Conservation (phyloP, 1,140 invertebrate genomes). For the Heterodera carotae region DNA sequence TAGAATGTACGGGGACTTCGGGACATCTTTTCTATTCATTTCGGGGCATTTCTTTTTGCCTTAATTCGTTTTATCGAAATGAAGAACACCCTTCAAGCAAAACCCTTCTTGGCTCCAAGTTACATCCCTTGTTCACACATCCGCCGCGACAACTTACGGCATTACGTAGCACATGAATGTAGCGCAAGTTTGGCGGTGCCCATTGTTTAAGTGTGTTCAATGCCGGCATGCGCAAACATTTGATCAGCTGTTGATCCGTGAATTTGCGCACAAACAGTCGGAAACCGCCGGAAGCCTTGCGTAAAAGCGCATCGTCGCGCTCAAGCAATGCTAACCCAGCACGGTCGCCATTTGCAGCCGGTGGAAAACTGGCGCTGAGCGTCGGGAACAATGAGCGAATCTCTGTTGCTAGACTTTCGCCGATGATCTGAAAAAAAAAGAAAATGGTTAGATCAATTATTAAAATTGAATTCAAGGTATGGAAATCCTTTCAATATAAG, state of each 20-base stretch:
- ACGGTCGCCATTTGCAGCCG: not conserved
- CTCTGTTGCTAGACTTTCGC: not conserved
- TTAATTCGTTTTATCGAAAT: too few relatives aligned
- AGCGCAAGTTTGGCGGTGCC: conserved; percentile 8
- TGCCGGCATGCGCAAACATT: not conserved
- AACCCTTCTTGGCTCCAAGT: too few relatives aligned
- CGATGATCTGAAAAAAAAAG: not conserved
- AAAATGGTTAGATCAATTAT: too few relatives aligned
- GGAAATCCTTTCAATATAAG: too few relatives aligned
- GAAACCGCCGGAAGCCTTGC: not conserved
- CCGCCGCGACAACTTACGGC: not conserved
- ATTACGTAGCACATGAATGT: not conserved
- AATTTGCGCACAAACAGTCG: conserved; percentile 12
- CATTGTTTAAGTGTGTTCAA: not conserved
- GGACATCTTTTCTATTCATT: too few relatives aligned
- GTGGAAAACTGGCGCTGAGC: not conserved
- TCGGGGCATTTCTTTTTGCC: too few relatives aligned
- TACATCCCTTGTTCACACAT: too few relatives aligned
- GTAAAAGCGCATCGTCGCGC: not conserved
- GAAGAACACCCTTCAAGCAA: too few relatives aligned
- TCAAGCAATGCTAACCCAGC: conserved; percentile 2
- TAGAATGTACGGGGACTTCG: too few relatives aligned
- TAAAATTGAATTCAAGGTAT: too few relatives aligned
- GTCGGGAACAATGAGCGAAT: not conserved
- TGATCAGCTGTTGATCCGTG: conserved; percentile 1